Evolutionary conservation across 2,797 vertebrate species (phyloP), one percentile per base, ranked within the genome.

Genomic region (Eremophila alpestris): DNA sequence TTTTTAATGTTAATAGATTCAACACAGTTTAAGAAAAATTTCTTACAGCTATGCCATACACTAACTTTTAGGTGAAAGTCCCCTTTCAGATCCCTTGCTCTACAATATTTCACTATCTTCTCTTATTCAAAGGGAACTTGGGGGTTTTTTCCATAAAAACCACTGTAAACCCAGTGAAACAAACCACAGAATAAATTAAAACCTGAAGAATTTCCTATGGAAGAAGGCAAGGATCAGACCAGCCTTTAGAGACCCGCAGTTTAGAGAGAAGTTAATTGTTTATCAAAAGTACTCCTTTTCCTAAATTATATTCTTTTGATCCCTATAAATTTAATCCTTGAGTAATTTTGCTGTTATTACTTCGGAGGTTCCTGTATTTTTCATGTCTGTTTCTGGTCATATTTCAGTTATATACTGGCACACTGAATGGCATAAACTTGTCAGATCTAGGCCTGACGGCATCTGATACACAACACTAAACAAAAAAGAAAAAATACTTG

Each of bases 321-420:
- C 1, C 14, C 11, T n/a, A 30, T 63, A 70, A 74, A 27, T 43
- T 74, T 5, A 81, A 6, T 63, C 5, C 4, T 63, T 1, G 0
- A 5, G 26, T 51, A 49, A 49, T 87, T 82, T 68, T 69, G 13
- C 36, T 70, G 27, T 14, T 34, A 45, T 54, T 86, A 32, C 56
- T 83, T 74, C 43, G 7, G 8, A n/a, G 21, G 1, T 1, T 65
- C 5, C 13, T 75, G 58, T 46, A 5, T 34, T 85, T 51, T 77
- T 65, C 21, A 21, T 23, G 5, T 43, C 18, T 83, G 1, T 65
- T 87, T 29, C n/a, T 83, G 34, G 6, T 7, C 22, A 40, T 41
- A 29, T 9, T 70, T 9, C 14, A 58, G 6, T 48, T 70, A n/a
- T 9, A 3, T 51, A 26, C 29, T 74, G 29, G 3, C 22, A 36